Percentiles rank a stretch among this genome's conserved stretches.
Evolutionary conservation across 2,797 vertebrate species (phyloP).

Genomic region (Garrulus glandarius): DNA sequence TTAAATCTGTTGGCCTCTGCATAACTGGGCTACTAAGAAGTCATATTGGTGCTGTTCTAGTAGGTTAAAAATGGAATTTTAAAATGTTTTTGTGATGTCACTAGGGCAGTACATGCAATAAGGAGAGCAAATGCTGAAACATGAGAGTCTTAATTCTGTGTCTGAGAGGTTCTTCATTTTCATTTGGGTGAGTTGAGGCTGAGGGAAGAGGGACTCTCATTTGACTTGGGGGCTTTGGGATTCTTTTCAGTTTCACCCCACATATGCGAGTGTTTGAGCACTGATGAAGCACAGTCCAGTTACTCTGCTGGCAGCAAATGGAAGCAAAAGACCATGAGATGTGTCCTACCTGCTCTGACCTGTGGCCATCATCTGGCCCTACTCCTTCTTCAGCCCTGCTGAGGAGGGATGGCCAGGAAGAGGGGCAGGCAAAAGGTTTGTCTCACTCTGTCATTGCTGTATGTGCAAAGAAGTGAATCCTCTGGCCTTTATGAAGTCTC

Average conservation of each 20-base stretch:
- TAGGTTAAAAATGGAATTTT: neutral
- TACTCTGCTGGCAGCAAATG: neutral
- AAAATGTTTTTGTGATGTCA: neutral
- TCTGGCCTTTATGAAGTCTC: neutral
- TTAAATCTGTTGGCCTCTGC: neutral
- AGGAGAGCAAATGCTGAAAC: neutral
- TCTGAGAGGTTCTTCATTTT: neutral
- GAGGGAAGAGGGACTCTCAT: neutral
- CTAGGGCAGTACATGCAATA: neutral
- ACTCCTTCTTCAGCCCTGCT: neutral
- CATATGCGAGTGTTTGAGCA: rapidly evolving
- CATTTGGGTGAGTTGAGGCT: neutral
- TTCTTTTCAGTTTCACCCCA: neutral
- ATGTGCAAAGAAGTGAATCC: neutral
- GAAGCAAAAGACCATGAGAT: neutral
- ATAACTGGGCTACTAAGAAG: neutral
- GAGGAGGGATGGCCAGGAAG: no score
- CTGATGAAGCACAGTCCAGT: neutral
- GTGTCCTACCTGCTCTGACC: neutral
- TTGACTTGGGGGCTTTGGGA: neutral
- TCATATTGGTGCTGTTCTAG: neutral
- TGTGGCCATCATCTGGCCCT: neutral
- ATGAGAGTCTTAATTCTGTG: neutral
- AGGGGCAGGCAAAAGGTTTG: neutral
- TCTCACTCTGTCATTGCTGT: neutral